Evolutionary conservation across 2,113 vertebrate species (phyloP), one percentile per base, ranked within the genome.

Genomic region (Fulmarus glacialis): DNA sequence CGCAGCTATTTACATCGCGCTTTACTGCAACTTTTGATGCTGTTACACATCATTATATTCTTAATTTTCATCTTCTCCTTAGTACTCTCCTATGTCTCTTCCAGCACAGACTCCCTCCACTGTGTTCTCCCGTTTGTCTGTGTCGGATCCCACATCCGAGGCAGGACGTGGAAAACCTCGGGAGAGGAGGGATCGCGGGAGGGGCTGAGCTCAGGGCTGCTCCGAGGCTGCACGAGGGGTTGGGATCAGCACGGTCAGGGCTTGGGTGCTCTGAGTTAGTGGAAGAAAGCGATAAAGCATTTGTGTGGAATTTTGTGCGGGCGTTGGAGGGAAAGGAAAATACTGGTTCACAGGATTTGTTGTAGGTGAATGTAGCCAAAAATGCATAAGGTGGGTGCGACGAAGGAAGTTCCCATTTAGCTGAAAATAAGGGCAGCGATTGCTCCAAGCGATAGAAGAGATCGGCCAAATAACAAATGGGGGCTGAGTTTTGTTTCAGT

Each of bases 401-500:
- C 1, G 40, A 30, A 13, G 38, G 26, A 2, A 14, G 30, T 4
- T 52, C 3, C 15, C 14, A 0, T 13, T 12, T 3, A 6, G 0
- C 17, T 48, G 59, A 5, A 38, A 27, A 21, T 11, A 11, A 21
- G 15, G 60, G 23, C 23, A 9, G 2, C 1, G 62, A 1, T 4
- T 3, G 40, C 29, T 52, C 58, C 21, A 5, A 4, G 20, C 1
- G 0, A 0, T 2, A 4, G n/a, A 3, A 27, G 52, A 52, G 48
- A n/a, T 2, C n/a, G 26, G 9, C 13, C 9, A 3, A 0, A 1
- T 8, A n/a, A n/a, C 34, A 6, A 16, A 4, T 0, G 1, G 21
- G 27, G 50, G 23, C 32, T 4, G 77, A 12, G 60, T 2, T 40
- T 4, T 30, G 16, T 6, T 42, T 11, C 3, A 2, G 63, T 0